phyloP scores from a whole-genome alignment of 2,113 vertebrate species.

The Fukomys damarensis region DNA sequence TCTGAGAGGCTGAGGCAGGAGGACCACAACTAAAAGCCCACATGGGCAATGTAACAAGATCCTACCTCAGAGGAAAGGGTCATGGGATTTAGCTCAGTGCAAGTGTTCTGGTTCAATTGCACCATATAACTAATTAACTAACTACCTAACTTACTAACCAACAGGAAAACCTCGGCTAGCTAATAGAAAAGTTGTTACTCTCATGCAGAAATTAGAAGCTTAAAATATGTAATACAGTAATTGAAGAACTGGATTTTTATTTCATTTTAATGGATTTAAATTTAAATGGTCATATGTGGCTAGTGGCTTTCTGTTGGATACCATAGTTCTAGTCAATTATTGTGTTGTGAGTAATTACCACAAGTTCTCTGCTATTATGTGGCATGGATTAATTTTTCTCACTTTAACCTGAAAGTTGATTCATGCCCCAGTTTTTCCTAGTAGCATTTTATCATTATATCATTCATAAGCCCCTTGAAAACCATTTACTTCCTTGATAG shows the following conservation, averaged over 20 bases:
- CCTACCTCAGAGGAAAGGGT: neutral
- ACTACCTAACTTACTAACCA: neutral
- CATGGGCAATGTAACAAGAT: neutral
- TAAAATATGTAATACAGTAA: neutral
- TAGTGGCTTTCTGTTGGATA: constrained; percentile 32
- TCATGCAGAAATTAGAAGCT: neutral
- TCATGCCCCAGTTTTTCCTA: constrained; percentile 9
- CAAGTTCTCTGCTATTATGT: neutral
- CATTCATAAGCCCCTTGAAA: constrained; percentile 56
- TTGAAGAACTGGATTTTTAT: neutral
- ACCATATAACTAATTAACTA: neutral
- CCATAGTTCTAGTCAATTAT: neutral
- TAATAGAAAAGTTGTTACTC: neutral
- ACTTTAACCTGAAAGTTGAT: constrained; percentile 41
- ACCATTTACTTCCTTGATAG: constrained; percentile 56
- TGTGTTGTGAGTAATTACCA: constrained; percentile 7
- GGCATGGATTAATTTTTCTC: constrained; percentile 42
- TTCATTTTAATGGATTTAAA: constrained; percentile 21
- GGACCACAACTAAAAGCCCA: neutral
- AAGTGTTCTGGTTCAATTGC: neutral
- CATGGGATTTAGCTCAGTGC: neutral
- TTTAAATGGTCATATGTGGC: neutral
- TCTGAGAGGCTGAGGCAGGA: neutral
- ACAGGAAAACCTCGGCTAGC: neutral
- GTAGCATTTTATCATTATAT: constrained; percentile 43